Evolutionary conservation across 2,113 vertebrate species (phyloP).

Genomic region (Cettia cetti): DNA sequence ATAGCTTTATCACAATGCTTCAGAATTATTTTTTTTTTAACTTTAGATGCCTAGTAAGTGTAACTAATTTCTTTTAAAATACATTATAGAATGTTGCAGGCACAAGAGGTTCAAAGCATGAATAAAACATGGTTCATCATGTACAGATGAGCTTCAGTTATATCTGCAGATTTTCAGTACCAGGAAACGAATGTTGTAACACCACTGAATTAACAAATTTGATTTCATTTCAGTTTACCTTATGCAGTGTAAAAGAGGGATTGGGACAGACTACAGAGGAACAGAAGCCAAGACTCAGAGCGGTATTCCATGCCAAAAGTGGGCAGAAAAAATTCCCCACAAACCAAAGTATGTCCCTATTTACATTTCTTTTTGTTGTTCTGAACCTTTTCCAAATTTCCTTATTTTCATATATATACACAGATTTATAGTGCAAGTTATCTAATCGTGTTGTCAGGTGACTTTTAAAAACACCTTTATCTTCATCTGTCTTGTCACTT

Average conservation of each 20-base stretch:
- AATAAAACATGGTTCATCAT: neutral
- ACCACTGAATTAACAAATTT: neutral
- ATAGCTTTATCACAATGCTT: neutral
- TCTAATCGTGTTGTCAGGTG: neutral
- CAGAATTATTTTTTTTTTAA: neutral
- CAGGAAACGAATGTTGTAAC: neutral
- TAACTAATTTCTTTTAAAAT: neutral
- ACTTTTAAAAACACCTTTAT: neutral
- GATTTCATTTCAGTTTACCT: conserved; percentile 75
- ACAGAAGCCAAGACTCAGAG: conserved; percentile 73
- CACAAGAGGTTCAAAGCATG: neutral
- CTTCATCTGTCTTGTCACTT: neutral
- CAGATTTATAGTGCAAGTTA: neutral
- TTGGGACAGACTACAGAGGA: conserved; percentile 85
- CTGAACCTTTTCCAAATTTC: neutral
- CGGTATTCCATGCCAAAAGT: conserved; percentile 79
- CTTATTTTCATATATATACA: neutral
- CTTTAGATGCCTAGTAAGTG: neutral
- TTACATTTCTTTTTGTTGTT: neutral
- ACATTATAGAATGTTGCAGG: neutral
- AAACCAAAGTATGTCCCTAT: conserved; percentile 75
- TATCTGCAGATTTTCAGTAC: neutral
- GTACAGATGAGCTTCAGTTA: neutral
- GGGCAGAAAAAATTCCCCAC: conserved; percentile 77
- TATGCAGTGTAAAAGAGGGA: conserved; percentile 77